phyloP scores from a whole-genome alignment of 2,797 vertebrate species.

The Phataginus tetradactyla region DNA sequence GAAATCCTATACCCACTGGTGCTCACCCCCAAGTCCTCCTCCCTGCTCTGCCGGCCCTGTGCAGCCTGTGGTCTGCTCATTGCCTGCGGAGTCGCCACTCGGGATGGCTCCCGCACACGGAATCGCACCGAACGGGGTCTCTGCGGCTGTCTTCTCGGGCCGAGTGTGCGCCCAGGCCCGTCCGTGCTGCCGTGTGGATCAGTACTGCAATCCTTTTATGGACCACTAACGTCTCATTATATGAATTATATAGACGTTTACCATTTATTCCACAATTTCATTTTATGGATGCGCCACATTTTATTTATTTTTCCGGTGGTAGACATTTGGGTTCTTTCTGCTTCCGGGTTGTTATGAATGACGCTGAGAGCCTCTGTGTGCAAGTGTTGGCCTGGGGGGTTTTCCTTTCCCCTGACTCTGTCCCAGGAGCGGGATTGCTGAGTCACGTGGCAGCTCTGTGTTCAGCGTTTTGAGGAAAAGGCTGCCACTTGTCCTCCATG shows the following conservation, averaged over 20 bases:
- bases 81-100: rapidly evolving
- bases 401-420: no score
- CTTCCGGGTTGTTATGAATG: rapidly evolving
- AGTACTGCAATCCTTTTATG: not conserved
- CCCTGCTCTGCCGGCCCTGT: not conserved
- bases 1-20: not conserved
- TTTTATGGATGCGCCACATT: rapidly evolving
- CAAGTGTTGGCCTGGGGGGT: rapidly evolving
- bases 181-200: not conserved
- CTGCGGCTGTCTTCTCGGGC: not conserved
- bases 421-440: not conserved
- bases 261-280: no score
- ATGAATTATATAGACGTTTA: no score
- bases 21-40: not conserved
- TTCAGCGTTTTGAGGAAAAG: not conserved
- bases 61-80: rapidly evolving
- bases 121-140: rapidly evolving
- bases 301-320: rapidly evolving
- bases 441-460: not conserved
- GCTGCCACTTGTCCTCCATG: not conserved
- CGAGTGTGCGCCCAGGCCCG: no score
- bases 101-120: rapidly evolving
- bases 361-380: not conserved
- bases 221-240: rapidly evolving
- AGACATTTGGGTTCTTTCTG: not conserved